These are phyloP conservation scores for Reticulitermes speratus DNA, from an alignment of 1,140 invertebrate species.

Conservation along the genomic window DNA sequence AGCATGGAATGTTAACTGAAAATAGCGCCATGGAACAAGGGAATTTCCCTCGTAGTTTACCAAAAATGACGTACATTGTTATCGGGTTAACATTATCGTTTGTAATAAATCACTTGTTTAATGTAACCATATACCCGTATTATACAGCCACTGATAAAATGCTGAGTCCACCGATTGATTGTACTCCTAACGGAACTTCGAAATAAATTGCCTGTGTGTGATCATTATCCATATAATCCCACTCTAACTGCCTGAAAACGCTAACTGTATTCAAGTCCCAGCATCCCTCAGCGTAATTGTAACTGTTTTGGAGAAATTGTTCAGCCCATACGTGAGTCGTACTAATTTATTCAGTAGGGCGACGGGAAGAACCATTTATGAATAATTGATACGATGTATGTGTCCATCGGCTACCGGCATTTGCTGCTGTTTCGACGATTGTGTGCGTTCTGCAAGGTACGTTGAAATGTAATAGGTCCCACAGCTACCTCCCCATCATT, in stretches of 20 bases:
- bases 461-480: not conserved
- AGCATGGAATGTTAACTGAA: not conserved
- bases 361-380: not conserved
- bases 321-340: not conserved
- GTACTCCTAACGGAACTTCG: not conserved
- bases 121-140: not conserved
- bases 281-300: not conserved
- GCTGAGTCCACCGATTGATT: slow-evolving; percentile 20
- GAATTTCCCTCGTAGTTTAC: not conserved
- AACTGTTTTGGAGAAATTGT: not conserved
- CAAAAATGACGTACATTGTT: slow-evolving; percentile 2
- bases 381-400: not conserved
- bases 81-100: slow-evolving; percentile 18
- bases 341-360: slow-evolving; percentile 9
- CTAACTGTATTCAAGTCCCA: not conserved
- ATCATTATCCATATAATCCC: slow-evolving; percentile 26
- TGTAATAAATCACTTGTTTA: slow-evolving; percentile 20
- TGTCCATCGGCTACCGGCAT: not conserved
- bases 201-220: slow-evolving; percentile 24
- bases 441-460: not conserved
- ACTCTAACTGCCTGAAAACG: not conserved
- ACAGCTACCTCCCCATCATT: not conserved
- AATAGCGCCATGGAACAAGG: not conserved
- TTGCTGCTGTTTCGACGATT: not conserved
- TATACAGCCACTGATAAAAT: not conserved